Percentiles rank a stretch among this genome's conserved stretches.
Evolutionary conservation across 2,888 invertebrate species (phyloP).

Genomic region (Criorhina ranunculi): DNA sequence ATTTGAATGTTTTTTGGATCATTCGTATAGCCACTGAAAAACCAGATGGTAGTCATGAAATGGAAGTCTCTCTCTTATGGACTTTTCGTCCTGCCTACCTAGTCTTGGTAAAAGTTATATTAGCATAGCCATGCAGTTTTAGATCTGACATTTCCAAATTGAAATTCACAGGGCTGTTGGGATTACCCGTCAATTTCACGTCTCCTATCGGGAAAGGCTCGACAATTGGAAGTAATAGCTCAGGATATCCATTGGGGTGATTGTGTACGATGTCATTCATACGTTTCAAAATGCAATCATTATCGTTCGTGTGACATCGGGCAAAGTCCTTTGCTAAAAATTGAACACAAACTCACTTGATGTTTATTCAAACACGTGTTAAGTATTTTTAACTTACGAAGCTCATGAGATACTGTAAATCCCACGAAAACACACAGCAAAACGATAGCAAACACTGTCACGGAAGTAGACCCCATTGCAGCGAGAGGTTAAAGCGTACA

Average conservation of each 20-base stretch:
- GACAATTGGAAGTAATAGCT: constrained; percentile 65
- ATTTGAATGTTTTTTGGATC: constrained; percentile 78
- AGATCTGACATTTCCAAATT: constrained; percentile 77
- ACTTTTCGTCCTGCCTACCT: constrained; percentile 6
- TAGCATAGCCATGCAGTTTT: constrained; percentile 74
- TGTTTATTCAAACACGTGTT: neutral
- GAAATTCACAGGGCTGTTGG: constrained; percentile 75
- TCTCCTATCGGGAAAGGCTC: constrained; percentile 77
- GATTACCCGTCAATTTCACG: constrained; percentile 76
- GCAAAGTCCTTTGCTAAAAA: constrained; percentile 41
- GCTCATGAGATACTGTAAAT: neutral
- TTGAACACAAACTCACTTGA: neutral
- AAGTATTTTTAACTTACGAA: constrained; percentile 59
- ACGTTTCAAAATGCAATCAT: constrained; percentile 77
- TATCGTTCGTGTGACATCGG: constrained; percentile 78
- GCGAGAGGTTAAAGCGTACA: neutral
- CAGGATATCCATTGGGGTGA: constrained; percentile 77
- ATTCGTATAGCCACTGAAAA: constrained; percentile 78
- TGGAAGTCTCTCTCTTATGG: no score
- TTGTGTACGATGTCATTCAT: constrained; percentile 63
- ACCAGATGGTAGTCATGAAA: neutral
- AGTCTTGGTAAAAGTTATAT: constrained; percentile 65
- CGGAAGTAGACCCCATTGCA: neutral
- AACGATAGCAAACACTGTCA: neutral
- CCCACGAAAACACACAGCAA: neutral